Evolutionary conservation across 2,888 invertebrate species (phyloP).

Genomic region (Microdon myrmicae): DNA sequence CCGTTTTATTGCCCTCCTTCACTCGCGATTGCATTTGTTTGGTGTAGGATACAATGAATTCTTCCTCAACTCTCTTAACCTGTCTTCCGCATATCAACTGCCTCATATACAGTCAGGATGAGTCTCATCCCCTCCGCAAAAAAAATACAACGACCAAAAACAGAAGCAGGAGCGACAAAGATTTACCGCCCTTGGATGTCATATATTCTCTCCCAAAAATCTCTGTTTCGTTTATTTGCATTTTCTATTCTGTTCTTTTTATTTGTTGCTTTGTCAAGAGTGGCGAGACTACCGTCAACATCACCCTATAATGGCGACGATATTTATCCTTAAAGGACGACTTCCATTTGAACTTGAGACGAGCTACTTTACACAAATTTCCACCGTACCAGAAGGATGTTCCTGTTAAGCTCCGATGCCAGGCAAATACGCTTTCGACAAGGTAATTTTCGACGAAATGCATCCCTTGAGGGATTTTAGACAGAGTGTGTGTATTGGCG

Average conservation of each 20-base stretch:
- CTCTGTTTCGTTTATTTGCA: slow-evolving; percentile 46
- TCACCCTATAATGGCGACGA: slow-evolving; percentile 13
- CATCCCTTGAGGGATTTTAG: slow-evolving; percentile 43
- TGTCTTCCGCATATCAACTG: too few species aligned
- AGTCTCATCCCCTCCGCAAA: slow-evolving; percentile 2
- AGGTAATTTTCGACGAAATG: slow-evolving; percentile 52
- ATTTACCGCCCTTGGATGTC: slow-evolving; percentile 33
- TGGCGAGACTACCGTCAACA: slow-evolving; percentile 7
- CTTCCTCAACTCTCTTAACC: slow-evolving; percentile 9
- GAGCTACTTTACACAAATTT: slow-evolving; percentile 28
- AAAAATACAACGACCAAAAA: too few species aligned
- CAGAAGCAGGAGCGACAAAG: slow-evolving; percentile 29
- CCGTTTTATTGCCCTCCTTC: slow-evolving; percentile 25
- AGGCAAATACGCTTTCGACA: too few species aligned
- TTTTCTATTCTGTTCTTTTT: slow-evolving; percentile 24
- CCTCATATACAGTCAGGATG: too few species aligned
- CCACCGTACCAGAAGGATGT: neutral
- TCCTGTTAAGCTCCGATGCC: too few species aligned
- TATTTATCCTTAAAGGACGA: slow-evolving; percentile 22
- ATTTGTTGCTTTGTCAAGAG: slow-evolving; percentile 32
- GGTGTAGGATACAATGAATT: slow-evolving; percentile 1
- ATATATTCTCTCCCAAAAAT: slow-evolving; percentile 36
- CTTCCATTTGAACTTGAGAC: slow-evolving; percentile 7
- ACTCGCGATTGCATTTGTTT: slow-evolving; percentile 39
- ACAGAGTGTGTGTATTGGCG: slow-evolving; percentile 27